Conservation (phyloP, 2,797 vertebrate genomes). For the Intellagama lesueurii region DNA sequence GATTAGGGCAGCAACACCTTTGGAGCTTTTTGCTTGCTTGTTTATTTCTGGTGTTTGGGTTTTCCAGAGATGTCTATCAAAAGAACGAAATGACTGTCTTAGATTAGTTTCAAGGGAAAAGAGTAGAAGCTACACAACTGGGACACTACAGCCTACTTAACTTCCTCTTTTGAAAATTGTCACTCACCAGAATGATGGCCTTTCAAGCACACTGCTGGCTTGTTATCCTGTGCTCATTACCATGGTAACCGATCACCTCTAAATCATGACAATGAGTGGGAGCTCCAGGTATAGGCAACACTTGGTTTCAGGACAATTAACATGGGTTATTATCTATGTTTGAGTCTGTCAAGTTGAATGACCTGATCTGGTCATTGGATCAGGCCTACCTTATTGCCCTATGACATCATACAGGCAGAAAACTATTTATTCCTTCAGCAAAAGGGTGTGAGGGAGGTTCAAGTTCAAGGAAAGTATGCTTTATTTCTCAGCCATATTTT, state of each 20-base stretch:
- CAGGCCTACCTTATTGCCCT: constrained; percentile 2
- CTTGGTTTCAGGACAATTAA: constrained; percentile 13
- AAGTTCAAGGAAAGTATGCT: background rate
- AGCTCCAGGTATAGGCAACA: background rate
- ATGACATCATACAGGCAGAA: constrained; percentile 14
- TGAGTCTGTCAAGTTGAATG: background rate
- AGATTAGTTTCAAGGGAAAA: background rate
- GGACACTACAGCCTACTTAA: background rate
- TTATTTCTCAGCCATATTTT: background rate
- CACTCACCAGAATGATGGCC: rapidly evolving
- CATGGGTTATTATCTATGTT: background rate
- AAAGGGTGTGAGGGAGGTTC: background rate
- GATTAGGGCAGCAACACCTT: too few species aligned
- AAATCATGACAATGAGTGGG: background rate
- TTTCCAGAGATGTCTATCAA: background rate
- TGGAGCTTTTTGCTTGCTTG: background rate
- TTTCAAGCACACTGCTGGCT: background rate
- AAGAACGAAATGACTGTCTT: background rate
- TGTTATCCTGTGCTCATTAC: rapidly evolving
- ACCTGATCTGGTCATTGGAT: background rate
- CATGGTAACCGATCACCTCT: background rate
- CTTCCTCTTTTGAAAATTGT: background rate
- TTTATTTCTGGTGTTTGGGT: background rate
- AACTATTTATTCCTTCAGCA: background rate
- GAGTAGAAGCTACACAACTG: background rate